These are phyloP conservation scores for Prionailurus viverrinus DNA, from an alignment of 2,113 vertebrate genomes.

Conservation along the genomic window DNA sequence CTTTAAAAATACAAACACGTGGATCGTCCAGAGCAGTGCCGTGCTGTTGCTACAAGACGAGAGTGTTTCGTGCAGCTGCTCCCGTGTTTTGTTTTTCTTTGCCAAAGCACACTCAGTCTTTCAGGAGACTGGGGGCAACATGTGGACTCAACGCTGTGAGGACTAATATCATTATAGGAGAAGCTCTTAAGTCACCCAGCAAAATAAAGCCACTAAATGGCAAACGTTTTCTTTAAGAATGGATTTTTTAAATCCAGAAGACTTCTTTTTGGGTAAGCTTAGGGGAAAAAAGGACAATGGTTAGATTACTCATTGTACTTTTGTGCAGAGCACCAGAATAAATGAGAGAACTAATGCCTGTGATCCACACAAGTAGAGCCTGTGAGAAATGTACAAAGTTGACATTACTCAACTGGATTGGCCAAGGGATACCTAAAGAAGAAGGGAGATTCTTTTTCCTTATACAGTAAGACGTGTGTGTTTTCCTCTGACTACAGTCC, in stretches of 20 bases:
- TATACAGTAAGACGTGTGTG: background rate
- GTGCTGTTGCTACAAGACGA: background rate
- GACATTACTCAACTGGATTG: background rate
- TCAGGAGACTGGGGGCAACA: background rate
- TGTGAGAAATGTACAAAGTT: background rate
- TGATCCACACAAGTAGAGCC: background rate
- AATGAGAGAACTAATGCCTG: background rate
- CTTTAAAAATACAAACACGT: slow-evolving; percentile 18
- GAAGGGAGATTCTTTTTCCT: background rate
- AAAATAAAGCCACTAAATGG: background rate
- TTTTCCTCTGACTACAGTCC: background rate
- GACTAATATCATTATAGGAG: background rate
- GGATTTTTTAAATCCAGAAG: background rate
- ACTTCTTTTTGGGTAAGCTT: slow-evolving; percentile 14
- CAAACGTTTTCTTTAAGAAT: background rate
- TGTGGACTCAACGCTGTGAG: fast-evolving
- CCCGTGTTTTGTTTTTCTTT: background rate
- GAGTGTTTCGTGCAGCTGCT: fast-evolving
- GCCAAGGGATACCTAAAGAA: background rate
- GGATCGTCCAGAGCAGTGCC: background rate
- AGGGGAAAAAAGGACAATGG: background rate
- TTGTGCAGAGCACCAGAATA: background rate
- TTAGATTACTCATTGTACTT: background rate
- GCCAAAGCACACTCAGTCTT: background rate
- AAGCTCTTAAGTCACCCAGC: background rate